Percentiles rank a stretch among this genome's conserved stretches.
These are phyloP conservation scores for Drymodes brunneopygia DNA, from an alignment of 2,113 vertebrate genomes.

Conservation along the genomic window DNA sequence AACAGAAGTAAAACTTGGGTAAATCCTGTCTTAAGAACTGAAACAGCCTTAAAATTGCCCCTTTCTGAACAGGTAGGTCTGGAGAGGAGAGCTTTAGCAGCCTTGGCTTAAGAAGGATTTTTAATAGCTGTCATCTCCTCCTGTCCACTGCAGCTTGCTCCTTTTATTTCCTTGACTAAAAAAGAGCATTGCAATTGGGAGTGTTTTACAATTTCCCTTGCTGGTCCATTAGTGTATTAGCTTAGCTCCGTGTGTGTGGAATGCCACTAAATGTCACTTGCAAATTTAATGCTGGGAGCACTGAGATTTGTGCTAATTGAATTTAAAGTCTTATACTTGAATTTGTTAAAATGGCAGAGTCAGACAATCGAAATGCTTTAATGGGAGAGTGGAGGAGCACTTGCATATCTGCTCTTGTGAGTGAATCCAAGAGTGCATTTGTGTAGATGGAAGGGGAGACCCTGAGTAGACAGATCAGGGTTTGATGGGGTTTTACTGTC, in stretches of 20 bases:
- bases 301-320: slow-evolving; percentile 27
- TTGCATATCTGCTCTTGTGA: background rate
- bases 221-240: slow-evolving; percentile 27
- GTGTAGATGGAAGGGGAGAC: background rate
- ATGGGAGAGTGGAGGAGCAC: background rate
- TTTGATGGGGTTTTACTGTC: background rate
- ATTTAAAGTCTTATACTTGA: background rate
- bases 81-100: background rate
- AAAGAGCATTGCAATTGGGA: background rate
- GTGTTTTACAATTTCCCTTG: background rate
- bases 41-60: background rate
- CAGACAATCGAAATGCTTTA: background rate
- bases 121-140: background rate
- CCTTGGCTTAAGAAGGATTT: background rate
- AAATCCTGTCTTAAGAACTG: background rate
- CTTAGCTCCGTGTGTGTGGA: background rate
- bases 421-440: background rate
- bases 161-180: background rate
- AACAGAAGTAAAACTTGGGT: background rate
- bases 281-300: background rate
- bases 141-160: background rate
- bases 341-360: background rate
- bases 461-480: background rate
- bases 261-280: slow-evolving; percentile 19
- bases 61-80: background rate